Evolutionary conservation across 2,888 invertebrate species (phyloP), one percentile per base, ranked within the genome.

Genomic region (Entomobrya proxima): DNA sequence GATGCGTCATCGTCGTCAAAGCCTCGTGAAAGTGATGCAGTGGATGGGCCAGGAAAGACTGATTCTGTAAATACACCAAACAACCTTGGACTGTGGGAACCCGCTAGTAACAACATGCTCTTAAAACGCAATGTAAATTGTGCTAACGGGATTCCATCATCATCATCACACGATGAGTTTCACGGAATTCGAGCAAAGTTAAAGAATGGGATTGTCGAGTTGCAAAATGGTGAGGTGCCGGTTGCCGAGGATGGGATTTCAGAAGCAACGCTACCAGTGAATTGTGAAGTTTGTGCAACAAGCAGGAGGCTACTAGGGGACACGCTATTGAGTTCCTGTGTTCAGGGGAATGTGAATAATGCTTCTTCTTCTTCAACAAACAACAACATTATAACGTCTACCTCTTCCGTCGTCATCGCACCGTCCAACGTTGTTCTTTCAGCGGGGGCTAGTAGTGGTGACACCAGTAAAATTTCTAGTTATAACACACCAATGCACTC

Each of bases 401-500:
- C 78, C 32, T 67, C 84, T 5, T 61, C 77, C 35, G 78, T n/a
- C n/a, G n/a, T 69, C 69, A 67, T 47, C 40, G 40, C 24, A 61
- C 69, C 80, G 75, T 76, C 81, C 69, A 67, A n/a, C 37, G 47
- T 32, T 32, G 67, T 55, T 76, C 32, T 40, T 37, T 30, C 24
- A 64, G 32, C 55, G 18, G 75, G n/a, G n/a, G n/a, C n/a, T n/a
- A n/a, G 79, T 75, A 30, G 78, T 30, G 87, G 87, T 9, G 76
- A 76, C 27, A 83, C 55, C 40, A 88, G 83, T 84, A 88, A 87
- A 80, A 84, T 85, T 35, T 90, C 91, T 74, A 91, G 91, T 76
- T 92, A 92, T 88, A 92, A 92, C n/a, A 93, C 93, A 2, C 93
- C 94, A 5, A 89, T 93, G 72, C 93, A 93, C 90, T 94, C 94